Evolutionary conservation across 2,113 vertebrate genomes (phyloP).

Genomic region (Stigmatopora nigra): DNA sequence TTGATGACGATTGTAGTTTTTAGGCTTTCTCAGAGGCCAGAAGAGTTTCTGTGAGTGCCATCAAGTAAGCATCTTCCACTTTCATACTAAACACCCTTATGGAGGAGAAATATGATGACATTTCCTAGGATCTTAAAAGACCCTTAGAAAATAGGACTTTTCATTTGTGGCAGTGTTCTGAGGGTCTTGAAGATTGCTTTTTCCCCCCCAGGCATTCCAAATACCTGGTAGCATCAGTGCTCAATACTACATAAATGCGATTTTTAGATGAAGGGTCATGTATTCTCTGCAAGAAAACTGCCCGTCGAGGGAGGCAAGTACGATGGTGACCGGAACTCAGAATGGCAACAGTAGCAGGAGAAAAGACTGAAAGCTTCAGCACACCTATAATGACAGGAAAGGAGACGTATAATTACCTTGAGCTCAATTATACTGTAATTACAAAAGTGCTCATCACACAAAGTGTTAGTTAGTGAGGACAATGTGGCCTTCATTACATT

Average conservation of each 20-base stretch:
- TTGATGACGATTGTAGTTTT: constrained; percentile 1
- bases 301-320: constrained; percentile 10
- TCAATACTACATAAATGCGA: constrained; percentile 18
- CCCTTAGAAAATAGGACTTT: not conserved
- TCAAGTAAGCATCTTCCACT: constrained; percentile 30
- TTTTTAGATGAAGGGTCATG: constrained; percentile 1
- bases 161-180: not conserved
- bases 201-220: not conserved
- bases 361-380: constrained; percentile 16
- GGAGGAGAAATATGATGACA: not conserved
- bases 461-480: not conserved
- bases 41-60: constrained; percentile 8
- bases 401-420: not conserved
- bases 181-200: not conserved
- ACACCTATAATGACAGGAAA: constrained; percentile 1
- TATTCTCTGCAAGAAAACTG: not conserved
- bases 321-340: constrained; percentile 24
- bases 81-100: constrained; percentile 20
- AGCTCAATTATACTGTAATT: not conserved
- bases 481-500: not conserved
- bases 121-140: not conserved
- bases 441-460: not conserved
- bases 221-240: not conserved
- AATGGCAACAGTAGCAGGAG: constrained; percentile 14
- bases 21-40: constrained; percentile 14